Evolutionary conservation across 2,888 invertebrate genomes (phyloP), one percentile per base, ranked within the genome.

Genomic region (Eristalis arbustorum): DNA sequence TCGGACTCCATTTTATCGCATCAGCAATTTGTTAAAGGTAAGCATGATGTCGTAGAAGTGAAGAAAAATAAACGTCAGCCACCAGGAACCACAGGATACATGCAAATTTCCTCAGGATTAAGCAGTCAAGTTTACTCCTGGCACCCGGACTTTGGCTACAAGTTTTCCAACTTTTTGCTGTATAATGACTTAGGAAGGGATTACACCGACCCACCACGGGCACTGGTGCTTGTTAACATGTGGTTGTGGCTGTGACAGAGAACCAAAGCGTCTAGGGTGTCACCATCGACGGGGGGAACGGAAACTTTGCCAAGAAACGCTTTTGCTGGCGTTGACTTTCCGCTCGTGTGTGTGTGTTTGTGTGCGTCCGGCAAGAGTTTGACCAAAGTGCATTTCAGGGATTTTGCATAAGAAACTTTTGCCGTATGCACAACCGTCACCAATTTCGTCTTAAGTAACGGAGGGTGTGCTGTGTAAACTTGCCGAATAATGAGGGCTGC

Each of bases 11-110:
- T 66, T 25, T 14, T 10, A 42, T 42, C 66, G 25, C 66, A 66
- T 66, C 66, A 66, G 66, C 66, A 42, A 40, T 64, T 64, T 64
- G 37, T 64, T 40, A 40, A 64, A 40, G 40, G 64, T 34, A 22
- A 31, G 34, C 40, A 34, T 13, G 40, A 18, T 34, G 34, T 11
- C 34, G 6, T 37, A 22, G 49, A 1, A 49, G 49, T 18, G 49
- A 49, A 8, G 49, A 18, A 49, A 49, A 49, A 49, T 49, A 49
- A 49, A 49, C 18, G 49, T 18, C 49, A 18, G n/a, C 49, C 49
- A 31, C 8, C 31, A 18, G 5, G 3, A n/a, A 49, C 49, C 49
- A 18, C 49, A 49, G 49, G 49, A 49, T 49, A 18, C 49, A 49
- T 49, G 49, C 49, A 49, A 49, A 49, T 49, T 49, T 49, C 18